phyloP scores from a whole-genome alignment of 2,797 vertebrate species.

The Acomys russatus region DNA sequence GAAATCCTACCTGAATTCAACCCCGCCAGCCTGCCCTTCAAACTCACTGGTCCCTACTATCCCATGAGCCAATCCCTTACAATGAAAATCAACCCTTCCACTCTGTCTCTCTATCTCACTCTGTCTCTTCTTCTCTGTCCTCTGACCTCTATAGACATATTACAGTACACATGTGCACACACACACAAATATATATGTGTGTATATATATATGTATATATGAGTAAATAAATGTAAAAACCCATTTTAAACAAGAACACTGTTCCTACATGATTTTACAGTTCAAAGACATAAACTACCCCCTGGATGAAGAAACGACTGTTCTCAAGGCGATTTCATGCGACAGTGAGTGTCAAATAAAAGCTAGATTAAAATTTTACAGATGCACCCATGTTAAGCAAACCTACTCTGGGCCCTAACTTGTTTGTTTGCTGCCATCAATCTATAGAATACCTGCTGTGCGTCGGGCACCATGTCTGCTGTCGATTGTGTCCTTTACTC shows the following conservation, averaged over 20 bases:
- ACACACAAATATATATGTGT: background rate
- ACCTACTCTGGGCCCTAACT: background rate
- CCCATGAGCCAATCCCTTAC: background rate
- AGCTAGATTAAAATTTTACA: background rate
- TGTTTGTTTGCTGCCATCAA: background rate
- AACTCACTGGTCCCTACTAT: background rate
- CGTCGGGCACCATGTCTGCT: background rate
- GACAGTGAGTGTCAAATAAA: background rate
- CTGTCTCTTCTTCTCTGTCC: background rate
- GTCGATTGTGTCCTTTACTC: background rate
- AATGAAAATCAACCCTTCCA: background rate
- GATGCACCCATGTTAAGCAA: background rate
- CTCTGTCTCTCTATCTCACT: background rate
- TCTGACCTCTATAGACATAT: background rate
- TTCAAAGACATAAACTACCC: background rate
- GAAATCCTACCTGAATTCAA: background rate
- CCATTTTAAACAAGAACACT: background rate
- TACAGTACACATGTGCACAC: background rate
- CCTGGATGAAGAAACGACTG: background rate
- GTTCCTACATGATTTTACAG: background rate
- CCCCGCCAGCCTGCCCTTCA: background rate
- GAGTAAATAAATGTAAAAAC: background rate
- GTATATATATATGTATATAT: background rate
- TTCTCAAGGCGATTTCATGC: background rate
- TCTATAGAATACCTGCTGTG: background rate